Base-by-base conservation (phyloP, 2,888 invertebrate species). In the Xanthorhoe spadicearia region DNA sequence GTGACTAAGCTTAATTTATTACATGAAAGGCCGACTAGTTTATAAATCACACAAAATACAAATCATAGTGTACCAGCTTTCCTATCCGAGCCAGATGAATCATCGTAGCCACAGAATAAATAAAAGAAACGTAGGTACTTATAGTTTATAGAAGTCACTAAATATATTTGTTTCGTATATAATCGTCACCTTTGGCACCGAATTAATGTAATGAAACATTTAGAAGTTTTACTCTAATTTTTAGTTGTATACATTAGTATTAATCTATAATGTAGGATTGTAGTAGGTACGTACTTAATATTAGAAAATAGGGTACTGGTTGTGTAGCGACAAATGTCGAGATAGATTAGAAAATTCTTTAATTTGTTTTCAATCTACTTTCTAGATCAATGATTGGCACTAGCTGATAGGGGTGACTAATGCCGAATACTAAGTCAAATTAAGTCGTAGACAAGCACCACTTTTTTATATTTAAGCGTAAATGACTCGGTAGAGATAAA, bases 181-280 rank as follows among this genome's bases (percentile, higher is more conserved):
- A 69, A 71, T 67, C 66, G 62, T 67, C 64, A 61, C 64, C 67
- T 68, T 71, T 74, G 70, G 57, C 56, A 56, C 46, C 46, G 56
- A 28, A 56, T 28, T 19, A 17, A 49, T 17, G 48, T 49, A 49
- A 8, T 55, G 1, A 1, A 13, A 32, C 1, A 13, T 9, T 10
- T 18, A 57, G 35, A 57, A 57, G 46, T 57, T 48, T 57, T 32
- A 57, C 57, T 57, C 17, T 10, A 38, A 35, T 35, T 8, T 17
- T 13, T 38, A 9, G 23, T 35, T 6, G 1, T 13, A 43, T 43
- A 4, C 13, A 13, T 43, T 13, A 13, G 38, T 43, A 23, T 23
- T 13, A 13, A n/a, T n/a, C n/a, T n/a, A n/a, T n/a, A n/a, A n/a
- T n/a, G n/a, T n/a, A n/a, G n/a, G n/a, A n/a, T n/a, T n/a, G n/a